These are phyloP conservation scores for Amblyornis subalaris DNA, from an alignment of 2,113 vertebrate genomes.

Conservation along the genomic window DNA sequence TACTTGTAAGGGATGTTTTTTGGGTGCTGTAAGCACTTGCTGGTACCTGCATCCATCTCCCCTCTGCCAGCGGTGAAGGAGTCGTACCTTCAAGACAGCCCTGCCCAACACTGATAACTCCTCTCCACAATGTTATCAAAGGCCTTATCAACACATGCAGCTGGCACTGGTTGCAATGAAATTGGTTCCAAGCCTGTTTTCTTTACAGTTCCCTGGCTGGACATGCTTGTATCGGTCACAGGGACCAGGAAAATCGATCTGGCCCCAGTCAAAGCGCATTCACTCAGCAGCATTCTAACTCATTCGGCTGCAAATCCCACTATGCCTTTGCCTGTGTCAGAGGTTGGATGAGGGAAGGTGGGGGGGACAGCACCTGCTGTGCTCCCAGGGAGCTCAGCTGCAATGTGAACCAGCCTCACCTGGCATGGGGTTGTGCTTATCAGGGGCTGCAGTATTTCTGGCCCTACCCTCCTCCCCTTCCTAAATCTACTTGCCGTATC, in stretches of 20 bases:
- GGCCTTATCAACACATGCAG: background rate
- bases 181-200: constrained; percentile 33
- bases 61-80: background rate
- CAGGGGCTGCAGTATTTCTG: background rate
- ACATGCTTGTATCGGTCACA: background rate
- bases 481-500: background rate
- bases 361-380: background rate
- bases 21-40: background rate
- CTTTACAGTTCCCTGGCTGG: background rate
- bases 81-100: rapidly evolving
- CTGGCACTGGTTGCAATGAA: background rate
- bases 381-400: rapidly evolving
- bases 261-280: background rate
- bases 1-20: background rate
- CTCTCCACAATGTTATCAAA: background rate
- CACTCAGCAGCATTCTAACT: background rate
- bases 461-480: background rate
- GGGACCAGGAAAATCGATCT: background rate
- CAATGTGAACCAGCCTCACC: background rate
- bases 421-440: background rate
- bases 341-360: background rate
- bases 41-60: background rate
- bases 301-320: background rate
- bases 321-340: rapidly evolving
- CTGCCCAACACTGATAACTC: background rate